These are phyloP conservation scores for Bos indicus DNA, from an alignment of 2,113 vertebrate genomes.

Conservation along the genomic window DNA sequence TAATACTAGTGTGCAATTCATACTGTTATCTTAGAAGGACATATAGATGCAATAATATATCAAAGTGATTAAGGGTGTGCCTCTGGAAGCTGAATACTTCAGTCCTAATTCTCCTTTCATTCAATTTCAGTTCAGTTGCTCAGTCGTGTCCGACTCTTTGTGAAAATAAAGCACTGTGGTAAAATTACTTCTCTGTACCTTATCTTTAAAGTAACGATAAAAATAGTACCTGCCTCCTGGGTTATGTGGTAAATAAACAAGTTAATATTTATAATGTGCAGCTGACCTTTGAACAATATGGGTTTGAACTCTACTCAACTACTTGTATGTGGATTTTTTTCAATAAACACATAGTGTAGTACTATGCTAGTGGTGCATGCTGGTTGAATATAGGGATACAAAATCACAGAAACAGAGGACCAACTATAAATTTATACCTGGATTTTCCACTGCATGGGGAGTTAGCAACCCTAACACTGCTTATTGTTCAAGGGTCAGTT, in stretches of 20 bases:
- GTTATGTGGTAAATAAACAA: background rate
- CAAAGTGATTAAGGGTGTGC: background rate
- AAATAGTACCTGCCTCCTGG: background rate
- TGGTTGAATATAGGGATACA: background rate
- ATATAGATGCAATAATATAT: background rate
- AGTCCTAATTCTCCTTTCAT: background rate
- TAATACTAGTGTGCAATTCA: background rate
- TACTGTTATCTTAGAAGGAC: background rate
- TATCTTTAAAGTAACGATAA: background rate
- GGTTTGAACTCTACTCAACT: background rate
- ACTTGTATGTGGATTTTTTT: background rate
- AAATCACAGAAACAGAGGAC: background rate
- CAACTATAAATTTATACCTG: background rate
- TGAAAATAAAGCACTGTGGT: background rate
- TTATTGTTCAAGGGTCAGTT: background rate
- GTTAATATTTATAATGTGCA: background rate
- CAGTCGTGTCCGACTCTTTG: background rate
- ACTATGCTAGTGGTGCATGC: background rate
- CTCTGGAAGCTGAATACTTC: background rate
- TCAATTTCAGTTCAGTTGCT: no score
- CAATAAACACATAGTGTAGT: background rate
- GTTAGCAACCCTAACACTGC: background rate
- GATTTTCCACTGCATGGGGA: background rate
- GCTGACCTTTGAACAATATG: background rate
- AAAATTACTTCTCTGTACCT: background rate